A percentile compares a stretch with the other conserved stretches of the same genome.
These are phyloP conservation scores for Drosophila punjabiensis DNA, from an alignment of 1,140 invertebrate genomes.

Conservation along the genomic window DNA sequence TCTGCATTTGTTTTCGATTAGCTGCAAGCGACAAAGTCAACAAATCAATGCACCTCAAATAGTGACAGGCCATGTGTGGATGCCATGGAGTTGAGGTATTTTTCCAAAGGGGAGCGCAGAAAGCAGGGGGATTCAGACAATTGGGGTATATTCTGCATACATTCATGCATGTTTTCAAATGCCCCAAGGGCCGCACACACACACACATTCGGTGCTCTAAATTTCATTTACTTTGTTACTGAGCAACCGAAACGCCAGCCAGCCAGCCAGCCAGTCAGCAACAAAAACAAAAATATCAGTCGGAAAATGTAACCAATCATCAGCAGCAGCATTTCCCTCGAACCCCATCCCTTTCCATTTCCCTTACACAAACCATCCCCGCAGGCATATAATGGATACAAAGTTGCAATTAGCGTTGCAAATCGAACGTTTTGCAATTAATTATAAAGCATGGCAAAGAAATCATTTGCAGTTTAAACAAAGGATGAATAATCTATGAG, in stretches of 20 bases:
- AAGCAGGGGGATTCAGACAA: background rate
- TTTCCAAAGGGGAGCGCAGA: background rate
- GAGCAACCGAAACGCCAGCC: slow-evolving; percentile 13
- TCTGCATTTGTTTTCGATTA: slow-evolving; percentile 75
- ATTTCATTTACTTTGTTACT: slow-evolving; percentile 59
- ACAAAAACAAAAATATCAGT: slow-evolving; percentile 37
- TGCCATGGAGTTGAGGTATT: slow-evolving; percentile 7
- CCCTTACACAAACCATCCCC: background rate
- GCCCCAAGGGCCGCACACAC: slow-evolving; percentile 17
- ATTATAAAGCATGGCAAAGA: slow-evolving; percentile 70
- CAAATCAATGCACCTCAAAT: slow-evolving; percentile 75
- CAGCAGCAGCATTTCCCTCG: slow-evolving; percentile 1
- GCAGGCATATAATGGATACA: slow-evolving; percentile 49
- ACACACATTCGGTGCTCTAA: slow-evolving; percentile 35
- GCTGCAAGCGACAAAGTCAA: slow-evolving; percentile 75
- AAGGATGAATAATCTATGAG: slow-evolving; percentile 42
- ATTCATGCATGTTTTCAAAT: slow-evolving; percentile 9
- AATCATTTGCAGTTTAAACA: slow-evolving; percentile 46
- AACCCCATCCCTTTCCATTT: too few relatives aligned
- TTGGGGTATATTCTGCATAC: background rate
- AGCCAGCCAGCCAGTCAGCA: slow-evolving; percentile 17
- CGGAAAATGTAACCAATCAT: slow-evolving; percentile 40
- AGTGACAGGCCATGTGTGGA: slow-evolving; percentile 40
- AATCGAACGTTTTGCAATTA: slow-evolving; percentile 74
- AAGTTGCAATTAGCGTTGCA: slow-evolving; percentile 72